phyloP scores from a whole-genome alignment of 2,113 vertebrate species.

The Patagioenas fasciata region DNA sequence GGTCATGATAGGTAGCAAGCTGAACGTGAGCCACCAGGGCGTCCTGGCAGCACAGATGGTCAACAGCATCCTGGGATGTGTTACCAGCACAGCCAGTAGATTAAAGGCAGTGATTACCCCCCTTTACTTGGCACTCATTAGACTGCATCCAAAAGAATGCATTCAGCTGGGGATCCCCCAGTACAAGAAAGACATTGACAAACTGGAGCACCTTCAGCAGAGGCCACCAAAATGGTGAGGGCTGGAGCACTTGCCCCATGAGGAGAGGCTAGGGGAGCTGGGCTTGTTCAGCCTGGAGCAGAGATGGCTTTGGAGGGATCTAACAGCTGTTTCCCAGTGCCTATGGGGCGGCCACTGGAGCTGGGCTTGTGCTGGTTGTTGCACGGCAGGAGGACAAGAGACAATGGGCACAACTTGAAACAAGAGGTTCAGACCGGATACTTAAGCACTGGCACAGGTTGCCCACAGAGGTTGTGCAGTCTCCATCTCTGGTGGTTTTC shows the following conservation, averaged over 20 bases:
- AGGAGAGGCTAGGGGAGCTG: not conserved
- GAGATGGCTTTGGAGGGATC: not conserved
- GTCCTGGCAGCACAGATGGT: too few species aligned
- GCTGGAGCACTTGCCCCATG: not conserved
- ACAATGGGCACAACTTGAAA: not conserved
- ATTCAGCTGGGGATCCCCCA: not conserved
- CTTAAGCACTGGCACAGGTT: not conserved
- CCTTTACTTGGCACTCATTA: not conserved
- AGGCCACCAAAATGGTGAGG: not conserved
- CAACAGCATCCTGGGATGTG: too few species aligned
- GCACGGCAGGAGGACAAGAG: not conserved
- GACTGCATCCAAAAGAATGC: not conserved
- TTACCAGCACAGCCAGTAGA: too few species aligned
- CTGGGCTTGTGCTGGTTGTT: not conserved
- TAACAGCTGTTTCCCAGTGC: not conserved
- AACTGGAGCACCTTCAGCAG: not conserved
- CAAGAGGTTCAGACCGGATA: not conserved
- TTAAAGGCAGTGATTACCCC: not conserved
- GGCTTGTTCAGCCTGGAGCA: not conserved
- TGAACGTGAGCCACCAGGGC: not conserved
- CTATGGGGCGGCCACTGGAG: not conserved
- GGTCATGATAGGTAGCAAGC: not conserved
- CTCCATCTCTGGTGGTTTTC: not conserved
- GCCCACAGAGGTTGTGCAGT: not conserved
- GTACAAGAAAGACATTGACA: not conserved